These are phyloP conservation scores for Pollenia angustigena DNA, from an alignment of 2,888 invertebrate genomes.

Conservation along the genomic window DNA sequence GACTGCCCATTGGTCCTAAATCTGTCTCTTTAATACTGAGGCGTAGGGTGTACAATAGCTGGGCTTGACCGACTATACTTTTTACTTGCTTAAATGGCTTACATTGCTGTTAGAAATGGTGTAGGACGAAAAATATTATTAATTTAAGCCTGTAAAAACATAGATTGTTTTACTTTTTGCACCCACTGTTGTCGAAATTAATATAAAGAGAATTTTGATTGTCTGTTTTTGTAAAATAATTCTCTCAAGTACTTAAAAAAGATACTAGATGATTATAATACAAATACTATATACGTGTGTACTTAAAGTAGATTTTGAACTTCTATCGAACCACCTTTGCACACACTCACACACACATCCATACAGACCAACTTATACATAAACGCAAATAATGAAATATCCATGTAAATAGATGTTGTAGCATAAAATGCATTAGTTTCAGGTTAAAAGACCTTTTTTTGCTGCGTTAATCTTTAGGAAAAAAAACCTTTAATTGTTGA, in stretches of 20 bases:
- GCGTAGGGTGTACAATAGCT: too few species aligned
- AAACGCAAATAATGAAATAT: slow-evolving; percentile 15
- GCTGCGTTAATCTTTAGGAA: slow-evolving; percentile 60
- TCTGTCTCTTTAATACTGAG: too few species aligned
- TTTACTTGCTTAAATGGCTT: too few species aligned
- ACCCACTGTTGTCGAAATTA: slow-evolving; percentile 40
- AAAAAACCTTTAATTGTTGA: slow-evolving; percentile 70
- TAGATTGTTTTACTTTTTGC: neutral
- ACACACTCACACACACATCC: neutral
- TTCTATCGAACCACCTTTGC: slow-evolving; percentile 42
- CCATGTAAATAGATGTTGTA: slow-evolving; percentile 33
- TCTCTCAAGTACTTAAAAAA: slow-evolving; percentile 48
- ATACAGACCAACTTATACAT: neutral
- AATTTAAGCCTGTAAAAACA: too few species aligned
- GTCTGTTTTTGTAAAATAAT: neutral
- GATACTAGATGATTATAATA: slow-evolving; percentile 51
- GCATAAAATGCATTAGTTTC: slow-evolving; percentile 70
- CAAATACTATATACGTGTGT: slow-evolving; percentile 9
- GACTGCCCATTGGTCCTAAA: too few species aligned
- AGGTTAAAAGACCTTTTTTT: slow-evolving; percentile 53
- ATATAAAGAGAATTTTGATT: neutral
- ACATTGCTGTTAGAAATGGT: too few species aligned
- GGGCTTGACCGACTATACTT: too few species aligned
- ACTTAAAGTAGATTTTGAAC: slow-evolving; percentile 60
- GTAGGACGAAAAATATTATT: too few species aligned